phyloP scores from a whole-genome alignment of 2,113 vertebrate species.

The Seriola dumerili region DNA sequence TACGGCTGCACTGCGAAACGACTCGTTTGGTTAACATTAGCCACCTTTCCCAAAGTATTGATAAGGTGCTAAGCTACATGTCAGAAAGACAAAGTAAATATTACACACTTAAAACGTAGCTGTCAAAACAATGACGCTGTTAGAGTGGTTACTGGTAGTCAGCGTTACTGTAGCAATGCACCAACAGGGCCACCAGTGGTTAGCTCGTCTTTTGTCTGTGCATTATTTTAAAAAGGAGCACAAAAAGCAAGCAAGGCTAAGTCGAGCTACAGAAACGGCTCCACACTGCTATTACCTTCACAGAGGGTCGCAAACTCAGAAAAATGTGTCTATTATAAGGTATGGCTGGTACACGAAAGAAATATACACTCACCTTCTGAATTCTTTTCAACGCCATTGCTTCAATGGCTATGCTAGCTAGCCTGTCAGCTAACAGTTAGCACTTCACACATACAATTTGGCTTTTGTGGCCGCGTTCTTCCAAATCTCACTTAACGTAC shows the following conservation, averaged over 20 bases:
- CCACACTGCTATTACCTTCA: neutral
- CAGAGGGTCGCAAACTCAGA: accelerated
- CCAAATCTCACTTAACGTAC: conserved; percentile 49
- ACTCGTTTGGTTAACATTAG: neutral
- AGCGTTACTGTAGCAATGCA: conserved; percentile 67
- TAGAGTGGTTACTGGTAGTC: neutral
- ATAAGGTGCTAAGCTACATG: neutral
- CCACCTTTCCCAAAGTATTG: neutral
- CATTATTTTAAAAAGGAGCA: conserved; percentile 54
- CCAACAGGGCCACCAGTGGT: conserved; percentile 67
- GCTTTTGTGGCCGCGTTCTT: conserved; percentile 62
- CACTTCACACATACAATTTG: conserved; percentile 76
- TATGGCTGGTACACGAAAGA: conserved; percentile 6
- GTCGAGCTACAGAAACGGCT: neutral
- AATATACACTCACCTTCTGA: conserved; percentile 86
- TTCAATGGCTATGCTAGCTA: conserved; percentile 79
- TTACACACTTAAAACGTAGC: neutral
- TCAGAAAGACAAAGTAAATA: neutral
- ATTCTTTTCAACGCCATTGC: conserved; percentile 90
- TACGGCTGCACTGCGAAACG: neutral
- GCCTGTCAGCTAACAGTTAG: conserved; percentile 79
- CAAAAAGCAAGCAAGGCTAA: conserved; percentile 26
- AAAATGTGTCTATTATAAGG: neutral
- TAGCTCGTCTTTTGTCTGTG: conserved; percentile 83
- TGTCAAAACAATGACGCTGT: conserved; percentile 7